Evolutionary conservation across 2,797 vertebrate genomes (phyloP).

Genomic region (Danio jaintianensis): DNA sequence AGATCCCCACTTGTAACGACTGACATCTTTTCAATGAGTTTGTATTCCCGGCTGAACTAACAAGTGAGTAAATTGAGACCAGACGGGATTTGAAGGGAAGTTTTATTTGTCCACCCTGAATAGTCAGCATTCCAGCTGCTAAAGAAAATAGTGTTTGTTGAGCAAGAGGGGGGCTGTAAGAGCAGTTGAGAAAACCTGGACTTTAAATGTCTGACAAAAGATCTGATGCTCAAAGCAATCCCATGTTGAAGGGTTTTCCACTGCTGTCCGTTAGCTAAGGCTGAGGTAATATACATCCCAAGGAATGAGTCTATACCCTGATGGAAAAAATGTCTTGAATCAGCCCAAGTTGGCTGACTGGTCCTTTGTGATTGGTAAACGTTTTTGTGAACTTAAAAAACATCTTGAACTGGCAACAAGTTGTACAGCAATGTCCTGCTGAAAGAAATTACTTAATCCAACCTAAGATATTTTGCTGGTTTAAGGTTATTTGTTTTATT

Average conservation of each 20-base stretch:
- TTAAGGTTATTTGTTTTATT: background rate
- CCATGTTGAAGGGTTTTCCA: slow-evolving; percentile 48
- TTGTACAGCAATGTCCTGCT: background rate
- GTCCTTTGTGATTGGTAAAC: background rate
- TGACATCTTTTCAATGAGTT: slow-evolving; percentile 51
- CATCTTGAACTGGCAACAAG: background rate
- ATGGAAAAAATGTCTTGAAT: background rate
- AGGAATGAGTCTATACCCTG: slow-evolving; percentile 24
- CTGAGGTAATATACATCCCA: slow-evolving; percentile 38
- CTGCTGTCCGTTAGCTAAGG: slow-evolving; percentile 33
- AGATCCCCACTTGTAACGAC: slow-evolving; percentile 27
- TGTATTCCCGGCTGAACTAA: slow-evolving; percentile 46
- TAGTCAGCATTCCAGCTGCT: slow-evolving; percentile 64
- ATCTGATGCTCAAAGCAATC: slow-evolving; percentile 50
- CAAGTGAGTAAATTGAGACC: slow-evolving; percentile 56
- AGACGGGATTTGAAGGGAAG: slow-evolving; percentile 56
- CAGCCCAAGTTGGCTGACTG: background rate
- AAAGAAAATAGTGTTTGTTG: slow-evolving; percentile 62
- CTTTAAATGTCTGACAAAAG: slow-evolving; percentile 56
- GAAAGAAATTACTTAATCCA: background rate
- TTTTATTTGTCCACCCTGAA: slow-evolving; percentile 63
- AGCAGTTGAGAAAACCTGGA: slow-evolving; percentile 41
- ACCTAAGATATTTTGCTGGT: background rate
- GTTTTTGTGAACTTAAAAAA: background rate
- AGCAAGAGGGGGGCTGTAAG: slow-evolving; percentile 50